These are phyloP conservation scores for Allolobophora icterica DNA, from an alignment of 2,888 invertebrate genomes.

Conservation along the genomic window DNA sequence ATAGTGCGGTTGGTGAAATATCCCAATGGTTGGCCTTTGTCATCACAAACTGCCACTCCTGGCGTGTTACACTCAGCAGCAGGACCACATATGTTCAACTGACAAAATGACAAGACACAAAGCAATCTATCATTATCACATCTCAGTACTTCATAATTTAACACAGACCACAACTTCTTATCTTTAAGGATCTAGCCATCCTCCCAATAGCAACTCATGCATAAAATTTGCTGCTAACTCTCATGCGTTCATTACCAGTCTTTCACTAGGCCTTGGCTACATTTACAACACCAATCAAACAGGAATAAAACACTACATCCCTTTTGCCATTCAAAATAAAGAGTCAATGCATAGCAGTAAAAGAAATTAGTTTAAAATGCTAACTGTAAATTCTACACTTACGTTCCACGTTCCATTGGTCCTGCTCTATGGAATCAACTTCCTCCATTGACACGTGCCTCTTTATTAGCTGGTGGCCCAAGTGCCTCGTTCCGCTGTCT, in stretches of 20 bases:
- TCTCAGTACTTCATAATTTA: background rate
- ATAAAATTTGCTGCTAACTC: background rate
- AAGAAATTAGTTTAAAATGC: background rate
- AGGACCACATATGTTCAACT: conserved; percentile 22
- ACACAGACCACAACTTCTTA: background rate
- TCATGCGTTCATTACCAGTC: background rate
- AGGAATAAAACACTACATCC: no score
- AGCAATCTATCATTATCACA: no score
- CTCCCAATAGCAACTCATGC: background rate
- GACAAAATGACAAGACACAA: background rate
- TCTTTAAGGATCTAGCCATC: background rate
- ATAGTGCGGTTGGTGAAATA: background rate
- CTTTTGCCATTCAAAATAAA: background rate
- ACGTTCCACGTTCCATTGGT: no score
- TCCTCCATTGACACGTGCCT: no score
- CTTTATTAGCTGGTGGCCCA: no score
- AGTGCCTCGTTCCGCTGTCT: no score
- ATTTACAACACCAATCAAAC: background rate
- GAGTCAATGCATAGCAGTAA: background rate
- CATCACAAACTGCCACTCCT: conserved; percentile 7
- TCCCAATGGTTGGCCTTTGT: background rate
- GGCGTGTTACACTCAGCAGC: conserved; percentile 1
- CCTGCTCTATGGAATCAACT: no score
- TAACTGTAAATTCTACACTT: background rate
- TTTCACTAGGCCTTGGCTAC: background rate